Conservation (phyloP, 2,888 invertebrate genomes). For the Epicampocera succincta region DNA sequence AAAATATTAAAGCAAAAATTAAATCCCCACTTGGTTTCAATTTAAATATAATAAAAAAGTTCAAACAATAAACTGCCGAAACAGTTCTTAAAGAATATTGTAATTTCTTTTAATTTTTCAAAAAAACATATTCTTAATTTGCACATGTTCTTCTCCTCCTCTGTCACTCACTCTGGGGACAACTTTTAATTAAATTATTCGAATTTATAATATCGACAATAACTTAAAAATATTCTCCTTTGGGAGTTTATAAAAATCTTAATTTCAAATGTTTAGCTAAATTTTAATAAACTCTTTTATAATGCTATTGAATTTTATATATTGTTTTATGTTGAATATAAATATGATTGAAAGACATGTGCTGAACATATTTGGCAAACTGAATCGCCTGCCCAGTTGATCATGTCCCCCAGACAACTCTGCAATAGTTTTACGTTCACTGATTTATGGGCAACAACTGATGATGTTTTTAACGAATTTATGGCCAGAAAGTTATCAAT, state of each 20-base stretch:
- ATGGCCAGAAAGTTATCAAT: no score
- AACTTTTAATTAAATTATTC: neutral
- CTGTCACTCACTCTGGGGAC: conserved; percentile 9
- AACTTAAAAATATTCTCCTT: neutral
- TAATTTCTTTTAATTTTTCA: no score
- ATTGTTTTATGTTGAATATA: neutral
- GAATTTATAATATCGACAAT: conserved; percentile 24
- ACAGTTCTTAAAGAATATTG: no score
- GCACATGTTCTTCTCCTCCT: neutral
- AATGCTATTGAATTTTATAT: conserved; percentile 48
- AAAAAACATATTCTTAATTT: neutral
- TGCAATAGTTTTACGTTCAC: no score
- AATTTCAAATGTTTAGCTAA: conserved; percentile 57
- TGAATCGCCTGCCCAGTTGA: no score
- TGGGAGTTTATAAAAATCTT: conserved; percentile 30
- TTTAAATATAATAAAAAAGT: no score
- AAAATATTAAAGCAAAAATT: no score
- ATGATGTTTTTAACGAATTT: no score
- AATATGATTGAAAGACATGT: conserved; percentile 41
- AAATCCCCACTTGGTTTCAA: no score
- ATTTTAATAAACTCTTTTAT: conserved; percentile 44
- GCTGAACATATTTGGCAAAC: conserved; percentile 49
- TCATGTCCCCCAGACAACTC: no score
- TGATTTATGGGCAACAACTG: no score
- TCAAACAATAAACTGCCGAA: no score